A percentile compares a stretch with the other conserved stretches of the same genome.
These are phyloP conservation scores for Norana najaformis DNA, from an alignment of 2,888 invertebrate species.

Conservation along the genomic window DNA sequence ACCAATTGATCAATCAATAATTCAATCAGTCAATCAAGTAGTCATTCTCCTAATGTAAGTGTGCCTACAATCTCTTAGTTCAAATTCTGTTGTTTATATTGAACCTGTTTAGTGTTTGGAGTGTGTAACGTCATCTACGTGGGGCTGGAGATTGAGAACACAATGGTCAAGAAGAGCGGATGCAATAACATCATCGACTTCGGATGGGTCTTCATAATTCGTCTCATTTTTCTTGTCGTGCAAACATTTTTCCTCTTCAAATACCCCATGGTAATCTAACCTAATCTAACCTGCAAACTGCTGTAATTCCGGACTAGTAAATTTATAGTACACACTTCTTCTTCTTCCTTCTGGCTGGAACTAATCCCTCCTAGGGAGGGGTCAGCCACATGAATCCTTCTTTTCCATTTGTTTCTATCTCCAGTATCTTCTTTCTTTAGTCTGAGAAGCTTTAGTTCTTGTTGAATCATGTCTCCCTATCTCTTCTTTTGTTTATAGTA, in stretches of 20 bases:
- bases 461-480: no score
- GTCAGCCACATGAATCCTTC: no score
- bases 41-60: neutral
- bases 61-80: no score
- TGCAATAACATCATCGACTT: neutral
- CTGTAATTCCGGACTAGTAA: neutral
- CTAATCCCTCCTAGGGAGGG: no score
- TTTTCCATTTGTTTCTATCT: no score
- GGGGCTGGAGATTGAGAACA: slow-evolving; percentile 38
- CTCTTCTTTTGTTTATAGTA: no score
- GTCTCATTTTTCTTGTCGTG: slow-evolving; percentile 95
- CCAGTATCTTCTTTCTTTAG: no score
- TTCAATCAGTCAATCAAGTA: neutral
- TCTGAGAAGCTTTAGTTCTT: no score
- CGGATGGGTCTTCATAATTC: slow-evolving; percentile 64
- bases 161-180: neutral
- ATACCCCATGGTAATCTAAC: slow-evolving; percentile 91
- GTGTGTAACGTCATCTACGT: slow-evolving; percentile 84
- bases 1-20: neutral
- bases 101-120: slow-evolving; percentile 79
- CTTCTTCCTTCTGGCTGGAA: neutral
- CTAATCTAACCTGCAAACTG: no score
- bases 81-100: neutral
- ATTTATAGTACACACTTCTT: neutral
- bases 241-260: slow-evolving; percentile 99